Evolutionary conservation across 2,888 invertebrate species (phyloP), one percentile per base, ranked within the genome.

Genomic region (Amphiduros pacificus): DNA sequence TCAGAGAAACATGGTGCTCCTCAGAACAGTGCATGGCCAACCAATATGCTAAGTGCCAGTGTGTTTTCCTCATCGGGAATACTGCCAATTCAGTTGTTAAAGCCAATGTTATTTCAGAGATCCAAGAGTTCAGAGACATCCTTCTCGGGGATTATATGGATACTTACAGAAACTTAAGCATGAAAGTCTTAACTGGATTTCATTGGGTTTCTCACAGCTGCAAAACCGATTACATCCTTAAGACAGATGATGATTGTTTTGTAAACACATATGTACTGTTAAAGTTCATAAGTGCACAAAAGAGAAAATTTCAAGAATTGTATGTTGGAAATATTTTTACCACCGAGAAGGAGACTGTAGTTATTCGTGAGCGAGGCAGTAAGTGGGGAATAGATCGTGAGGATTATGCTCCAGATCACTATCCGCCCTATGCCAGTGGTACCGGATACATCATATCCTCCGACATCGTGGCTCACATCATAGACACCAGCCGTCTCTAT

Each of bases 201-300:
- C 58, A 71, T 22, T 79, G 79, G 79, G 66, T 69, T 11, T 58
- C 57, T 52, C 57, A 57, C 22, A 32, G 55, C 31, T 79, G 79
- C 66, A 29, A 31, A 2, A 59, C 69, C 14, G 65, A 73, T 4
- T 77, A 68, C 65, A 67, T 77, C 6, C 63, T 79, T 20, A 79
- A 79, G 65, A 79, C 79, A 24, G 79, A 79, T 56, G 79, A 79
- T 62, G 79, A 79, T 66, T 78, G 78, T 60, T 79, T 75, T 71
- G 77, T 79, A 1, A 77, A 77, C 65, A 68, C 73, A 20, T 40
- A 61, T 41, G 57, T 76, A n/a, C 58, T 79, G 28, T 52, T 70
- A 44, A 58, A 65, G 14, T 68, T 78, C 44, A 64, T 74, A 11
- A 50, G 49, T 17, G 22, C 14, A 4, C 60, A 62, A 14, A 44